Percentiles rank a stretch among this genome's conserved stretches.
Evolutionary conservation across 2,888 invertebrate species (phyloP).

Genomic region (Cremastinae sp.): DNA sequence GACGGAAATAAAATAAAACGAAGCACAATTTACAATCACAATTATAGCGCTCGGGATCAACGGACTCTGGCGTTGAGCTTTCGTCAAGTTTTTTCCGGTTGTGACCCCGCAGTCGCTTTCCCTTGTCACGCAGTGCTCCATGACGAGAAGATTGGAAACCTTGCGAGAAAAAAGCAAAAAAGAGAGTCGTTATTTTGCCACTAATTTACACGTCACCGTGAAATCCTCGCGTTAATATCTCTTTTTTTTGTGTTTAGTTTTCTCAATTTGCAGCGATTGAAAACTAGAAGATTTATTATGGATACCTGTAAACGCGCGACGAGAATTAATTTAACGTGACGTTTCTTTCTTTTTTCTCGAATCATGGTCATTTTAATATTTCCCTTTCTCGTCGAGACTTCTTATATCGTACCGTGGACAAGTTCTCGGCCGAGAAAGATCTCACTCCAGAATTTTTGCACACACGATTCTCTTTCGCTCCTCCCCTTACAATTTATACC

Average conservation of each 20-base stretch:
- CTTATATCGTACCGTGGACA: background rate
- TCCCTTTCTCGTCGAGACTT: background rate
- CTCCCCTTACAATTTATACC: slow-evolving; percentile 5
- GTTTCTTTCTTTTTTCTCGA: slow-evolving; percentile 38
- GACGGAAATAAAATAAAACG: slow-evolving; percentile 29
- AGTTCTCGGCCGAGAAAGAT: slow-evolving; percentile 13
- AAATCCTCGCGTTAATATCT: slow-evolving; percentile 26
- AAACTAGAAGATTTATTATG: slow-evolving; percentile 54
- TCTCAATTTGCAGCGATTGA: slow-evolving; percentile 40
- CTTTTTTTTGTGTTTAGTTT: slow-evolving; percentile 23
- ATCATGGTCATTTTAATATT: background rate
- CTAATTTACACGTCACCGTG: slow-evolving; percentile 25
- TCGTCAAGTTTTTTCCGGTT: too few relatives aligned
- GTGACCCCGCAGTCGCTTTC: background rate
- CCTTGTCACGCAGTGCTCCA: background rate
- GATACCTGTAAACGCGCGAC: slow-evolving; percentile 54
- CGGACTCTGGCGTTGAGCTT: background rate
- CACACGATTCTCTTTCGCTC: background rate
- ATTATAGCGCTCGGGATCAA: slow-evolving; percentile 40
- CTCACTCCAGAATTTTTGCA: too few relatives aligned
- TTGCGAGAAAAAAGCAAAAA: slow-evolving; percentile 22
- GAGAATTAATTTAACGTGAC: slow-evolving; percentile 10
- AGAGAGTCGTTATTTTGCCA: slow-evolving; percentile 7
- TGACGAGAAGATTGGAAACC: slow-evolving; percentile 8
- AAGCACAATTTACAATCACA: slow-evolving; percentile 55